Base-by-base conservation (phyloP, 2,888 invertebrate species). In the Callosobruchus maculatus region DNA sequence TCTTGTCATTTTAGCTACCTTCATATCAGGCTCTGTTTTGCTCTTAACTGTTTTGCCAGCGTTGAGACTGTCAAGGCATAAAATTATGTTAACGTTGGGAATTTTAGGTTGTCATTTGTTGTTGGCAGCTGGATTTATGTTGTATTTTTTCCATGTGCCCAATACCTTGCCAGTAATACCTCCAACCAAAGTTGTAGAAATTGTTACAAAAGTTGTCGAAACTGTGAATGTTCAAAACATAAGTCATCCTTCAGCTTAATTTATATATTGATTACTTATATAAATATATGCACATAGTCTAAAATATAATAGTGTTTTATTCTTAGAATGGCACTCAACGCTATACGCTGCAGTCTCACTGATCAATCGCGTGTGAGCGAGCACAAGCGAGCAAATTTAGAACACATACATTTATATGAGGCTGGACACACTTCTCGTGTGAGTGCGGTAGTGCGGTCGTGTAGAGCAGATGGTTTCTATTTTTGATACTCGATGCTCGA, bases 91-190 rank as follows among this genome's bases (percentile, higher is more conserved):
- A 21, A 88, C 92, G 74, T 88, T 90, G 70, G 90, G 91, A 26
- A 94, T 97, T 71, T 84, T 95, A 71, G 88, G 90, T 21, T 92
- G 95, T 77, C 97, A 98, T 86, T 91, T 96, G 71, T 85, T 95
- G 21, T 86, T 98, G 30, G 97, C 97, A 0, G 90, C 94, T 30
- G 96, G 96, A 18, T 97, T 97, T 84, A 95, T 96, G 93, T 82
- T 94, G 75, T 94, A 92, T 82, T 95, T 95, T 86, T 95, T 95
- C 81, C 93, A 94, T 82, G 90, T 88, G 0, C 91, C 92, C 21
- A 68, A 68, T 22, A 68, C 68, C 22, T 21, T 21, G 22, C 21
- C 68, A 21, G 21, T 22, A 9, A 70, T 49, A 67, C 2, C 71
- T 2, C 49, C 26, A 22, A 73, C 31, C 30, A 26, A 22, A 22